phyloP scores from a whole-genome alignment of 2,888 invertebrate genomes.

The Noctua janthina region DNA sequence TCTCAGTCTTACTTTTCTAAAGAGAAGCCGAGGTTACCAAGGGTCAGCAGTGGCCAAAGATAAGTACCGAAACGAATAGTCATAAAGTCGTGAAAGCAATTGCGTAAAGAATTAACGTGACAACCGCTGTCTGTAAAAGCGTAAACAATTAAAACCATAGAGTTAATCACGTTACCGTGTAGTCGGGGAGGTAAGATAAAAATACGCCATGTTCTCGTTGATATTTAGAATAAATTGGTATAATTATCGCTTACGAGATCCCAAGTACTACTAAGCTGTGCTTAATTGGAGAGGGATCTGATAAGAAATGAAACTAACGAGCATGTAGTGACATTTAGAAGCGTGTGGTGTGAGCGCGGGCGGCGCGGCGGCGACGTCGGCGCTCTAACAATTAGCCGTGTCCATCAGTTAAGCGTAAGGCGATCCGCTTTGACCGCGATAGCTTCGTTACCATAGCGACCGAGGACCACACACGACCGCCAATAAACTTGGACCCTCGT shows the following conservation, averaged over 20 bases:
- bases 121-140: constrained; percentile 52
- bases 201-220: constrained; percentile 51
- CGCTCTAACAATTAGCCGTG: constrained; percentile 85
- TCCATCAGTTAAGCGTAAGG: constrained; percentile 83
- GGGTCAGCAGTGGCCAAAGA: constrained; percentile 48
- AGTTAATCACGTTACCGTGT: constrained; percentile 46
- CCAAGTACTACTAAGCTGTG: constrained; percentile 64
- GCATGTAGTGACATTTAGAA: constrained; percentile 82
- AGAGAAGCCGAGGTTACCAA: constrained; percentile 35
- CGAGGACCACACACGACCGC: constrained; percentile 88
- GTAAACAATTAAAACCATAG: constrained; percentile 60
- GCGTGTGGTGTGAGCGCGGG: constrained; percentile 74
- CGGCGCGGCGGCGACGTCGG: constrained; percentile 72
- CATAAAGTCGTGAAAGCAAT: constrained; percentile 54
- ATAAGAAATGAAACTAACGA: constrained; percentile 78
- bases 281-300: constrained; percentile 76
- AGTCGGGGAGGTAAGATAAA: constrained; percentile 36
- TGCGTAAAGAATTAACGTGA: constrained; percentile 55
- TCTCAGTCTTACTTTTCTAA: constrained; percentile 30
- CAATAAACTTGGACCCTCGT: constrained; percentile 75
- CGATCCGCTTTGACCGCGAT: constrained; percentile 70
- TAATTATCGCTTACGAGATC: constrained; percentile 60
- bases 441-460: constrained; percentile 82
- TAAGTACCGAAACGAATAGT: constrained; percentile 40
- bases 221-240: constrained; percentile 65